Percentiles rank a stretch among this genome's conserved stretches.
Evolutionary conservation across 2,888 invertebrate species (phyloP).

Genomic region (Deilephila elpenor): DNA sequence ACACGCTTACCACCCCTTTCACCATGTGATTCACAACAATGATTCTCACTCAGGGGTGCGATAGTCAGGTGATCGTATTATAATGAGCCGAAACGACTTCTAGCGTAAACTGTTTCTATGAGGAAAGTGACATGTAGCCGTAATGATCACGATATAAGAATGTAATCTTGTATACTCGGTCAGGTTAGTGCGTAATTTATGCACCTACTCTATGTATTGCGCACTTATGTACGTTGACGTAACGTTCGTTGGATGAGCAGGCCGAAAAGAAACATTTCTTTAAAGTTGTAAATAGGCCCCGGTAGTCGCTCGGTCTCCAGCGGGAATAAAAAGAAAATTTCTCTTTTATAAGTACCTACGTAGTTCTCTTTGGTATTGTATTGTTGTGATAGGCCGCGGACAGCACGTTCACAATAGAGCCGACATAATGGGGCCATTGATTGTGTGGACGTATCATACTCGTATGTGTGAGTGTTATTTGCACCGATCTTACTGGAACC

Average conservation of each 20-base stretch:
- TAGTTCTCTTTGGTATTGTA: conserved; percentile 70
- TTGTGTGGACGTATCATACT: conserved; percentile 67
- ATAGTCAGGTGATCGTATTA: too few relatives aligned
- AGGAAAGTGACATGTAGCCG: neutral
- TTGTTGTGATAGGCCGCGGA: conserved; percentile 73
- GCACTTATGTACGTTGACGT: neutral
- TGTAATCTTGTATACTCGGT: neutral
- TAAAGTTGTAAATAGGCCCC: neutral
- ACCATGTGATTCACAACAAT: too few relatives aligned
- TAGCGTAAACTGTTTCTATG: neutral
- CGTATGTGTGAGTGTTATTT: conserved; percentile 63
- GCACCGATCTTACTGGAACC: conserved; percentile 55
- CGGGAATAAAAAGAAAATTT: conserved; percentile 52
- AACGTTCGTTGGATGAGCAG: neutral
- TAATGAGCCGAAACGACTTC: neutral
- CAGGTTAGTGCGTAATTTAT: neutral
- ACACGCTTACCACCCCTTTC: too few relatives aligned
- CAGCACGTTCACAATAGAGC: conserved; percentile 77
- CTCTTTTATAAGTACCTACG: conserved; percentile 62
- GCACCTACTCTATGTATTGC: neutral
- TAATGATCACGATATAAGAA: neutral
- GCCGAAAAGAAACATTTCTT: neutral
- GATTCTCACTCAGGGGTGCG: too few relatives aligned
- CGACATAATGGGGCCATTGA: conserved; percentile 81
- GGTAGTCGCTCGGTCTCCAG: neutral